Conservation (phyloP, 2,113 vertebrate species). For the Symphodus melops region DNA sequence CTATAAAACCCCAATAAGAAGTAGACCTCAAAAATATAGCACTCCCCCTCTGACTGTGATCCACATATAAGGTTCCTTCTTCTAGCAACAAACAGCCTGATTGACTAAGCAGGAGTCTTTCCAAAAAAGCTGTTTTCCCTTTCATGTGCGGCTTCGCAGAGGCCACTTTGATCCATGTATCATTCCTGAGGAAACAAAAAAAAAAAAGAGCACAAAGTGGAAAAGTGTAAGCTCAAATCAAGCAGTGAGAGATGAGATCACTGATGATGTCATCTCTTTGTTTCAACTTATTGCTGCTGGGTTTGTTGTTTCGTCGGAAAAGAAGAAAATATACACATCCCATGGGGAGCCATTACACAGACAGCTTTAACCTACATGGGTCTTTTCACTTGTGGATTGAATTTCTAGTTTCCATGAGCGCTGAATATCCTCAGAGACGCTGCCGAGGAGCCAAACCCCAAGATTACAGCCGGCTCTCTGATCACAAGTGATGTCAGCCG, state of each 20-base stretch:
- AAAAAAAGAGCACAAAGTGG: slow-evolving; percentile 26
- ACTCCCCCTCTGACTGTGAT: slow-evolving; percentile 14
- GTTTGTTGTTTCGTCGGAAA: slow-evolving; percentile 58
- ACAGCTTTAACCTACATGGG: slow-evolving; percentile 34
- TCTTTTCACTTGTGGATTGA: slow-evolving; percentile 54
- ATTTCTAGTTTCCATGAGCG: slow-evolving; percentile 70
- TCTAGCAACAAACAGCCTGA: slow-evolving; percentile 35
- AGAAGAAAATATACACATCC: slow-evolving; percentile 32
- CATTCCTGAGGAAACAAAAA: slow-evolving; percentile 46
- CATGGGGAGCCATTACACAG: slow-evolving; percentile 41
- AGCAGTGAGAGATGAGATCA: slow-evolving; percentile 68
- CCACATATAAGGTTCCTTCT: slow-evolving; percentile 27
- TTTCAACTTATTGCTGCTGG: slow-evolving; percentile 41
- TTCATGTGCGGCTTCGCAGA: slow-evolving; percentile 46
- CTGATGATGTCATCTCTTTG: slow-evolving; percentile 65
- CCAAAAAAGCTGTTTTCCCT: slow-evolving; percentile 32
- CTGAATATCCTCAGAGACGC: slow-evolving; percentile 45
- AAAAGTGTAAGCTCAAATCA: slow-evolving; percentile 60
- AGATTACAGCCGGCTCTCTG: slow-evolving; percentile 48
- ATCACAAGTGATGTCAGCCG: slow-evolving; percentile 63
- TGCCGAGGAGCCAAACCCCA: slow-evolving; percentile 61
- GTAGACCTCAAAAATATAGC: slow-evolving; percentile 44
- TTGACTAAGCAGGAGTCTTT: slow-evolving; percentile 29
- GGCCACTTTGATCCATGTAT: slow-evolving; percentile 63
- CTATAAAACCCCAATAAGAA: slow-evolving; percentile 63